Conservation (phyloP, 2,888 invertebrate species). For the Xanthostigma xanthostigma region DNA sequence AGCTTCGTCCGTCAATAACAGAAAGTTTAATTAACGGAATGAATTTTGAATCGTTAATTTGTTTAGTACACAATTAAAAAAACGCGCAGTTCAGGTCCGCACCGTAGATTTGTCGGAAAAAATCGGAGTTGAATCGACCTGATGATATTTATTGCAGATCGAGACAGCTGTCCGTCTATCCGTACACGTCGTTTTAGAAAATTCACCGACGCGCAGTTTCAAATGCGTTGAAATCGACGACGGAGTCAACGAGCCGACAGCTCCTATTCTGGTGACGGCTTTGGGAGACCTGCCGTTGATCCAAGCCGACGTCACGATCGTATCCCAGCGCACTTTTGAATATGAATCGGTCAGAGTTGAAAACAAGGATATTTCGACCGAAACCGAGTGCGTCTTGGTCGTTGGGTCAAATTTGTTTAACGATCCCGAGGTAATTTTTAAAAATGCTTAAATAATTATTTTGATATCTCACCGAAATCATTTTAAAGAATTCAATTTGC, state of each 20-base stretch:
- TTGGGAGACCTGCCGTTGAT: slow-evolving; percentile 54
- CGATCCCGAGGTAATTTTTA: slow-evolving; percentile 31
- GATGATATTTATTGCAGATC: not conserved
- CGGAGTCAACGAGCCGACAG: slow-evolving; percentile 30
- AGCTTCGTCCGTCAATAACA: too few relatives aligned
- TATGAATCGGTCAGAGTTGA: slow-evolving; percentile 40
- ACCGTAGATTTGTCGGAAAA: too few relatives aligned
- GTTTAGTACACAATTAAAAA: too few relatives aligned
- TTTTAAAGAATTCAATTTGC: too few relatives aligned
- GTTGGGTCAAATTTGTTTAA: slow-evolving; percentile 28
- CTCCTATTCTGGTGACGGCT: slow-evolving; percentile 38
- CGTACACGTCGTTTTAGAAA: slow-evolving; percentile 61
- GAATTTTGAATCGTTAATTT: not conserved
- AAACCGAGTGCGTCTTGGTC: slow-evolving; percentile 18
- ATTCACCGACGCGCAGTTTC: slow-evolving; percentile 43
- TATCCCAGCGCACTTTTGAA: slow-evolving; percentile 34
- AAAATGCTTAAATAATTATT: too few relatives aligned
- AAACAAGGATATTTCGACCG: slow-evolving; percentile 38
- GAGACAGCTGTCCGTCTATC: slow-evolving; percentile 35
- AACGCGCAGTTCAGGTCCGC: too few relatives aligned
- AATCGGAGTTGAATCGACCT: too few relatives aligned
- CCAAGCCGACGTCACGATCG: slow-evolving; percentile 46
- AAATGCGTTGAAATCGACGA: slow-evolving; percentile 29
- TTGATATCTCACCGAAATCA: too few relatives aligned
- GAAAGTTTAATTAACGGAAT: too few relatives aligned